Percentiles rank a stretch among this genome's conserved stretches.
These are phyloP conservation scores for Coptodon rendalli DNA, from an alignment of 2,113 vertebrate species.

Conservation along the genomic window DNA sequence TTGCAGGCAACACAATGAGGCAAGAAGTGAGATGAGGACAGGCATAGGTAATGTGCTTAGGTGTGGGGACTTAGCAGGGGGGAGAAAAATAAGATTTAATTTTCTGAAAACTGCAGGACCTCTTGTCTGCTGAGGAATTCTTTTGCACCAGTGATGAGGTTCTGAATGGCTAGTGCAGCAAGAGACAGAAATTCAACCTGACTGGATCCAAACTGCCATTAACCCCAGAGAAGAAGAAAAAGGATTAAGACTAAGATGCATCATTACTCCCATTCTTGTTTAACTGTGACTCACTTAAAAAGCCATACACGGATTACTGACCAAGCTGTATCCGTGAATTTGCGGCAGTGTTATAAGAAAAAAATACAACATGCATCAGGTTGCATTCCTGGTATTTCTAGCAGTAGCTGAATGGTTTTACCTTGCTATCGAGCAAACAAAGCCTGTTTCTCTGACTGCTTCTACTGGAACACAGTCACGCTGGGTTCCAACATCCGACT, in stretches of 20 bases:
- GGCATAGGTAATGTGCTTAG: neutral
- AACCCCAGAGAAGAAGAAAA: neutral
- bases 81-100: neutral
- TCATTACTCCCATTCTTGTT: accelerated
- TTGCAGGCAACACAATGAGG: neutral
- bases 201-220: neutral
- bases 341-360: accelerated
- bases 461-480: accelerated
- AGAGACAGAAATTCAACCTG: neutral
- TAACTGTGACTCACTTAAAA: neutral
- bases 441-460: neutral
- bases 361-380: neutral
- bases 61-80: neutral
- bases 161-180: neutral
- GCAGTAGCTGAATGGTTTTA: neutral
- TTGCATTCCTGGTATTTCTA: neutral
- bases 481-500: neutral
- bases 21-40: neutral
- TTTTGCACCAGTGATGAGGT: neutral
- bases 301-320: accelerated
- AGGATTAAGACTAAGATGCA: neutral
- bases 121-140: neutral
- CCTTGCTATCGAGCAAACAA: accelerated
- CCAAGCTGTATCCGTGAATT: neutral
- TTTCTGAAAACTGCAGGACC: neutral